phyloP scores from a whole-genome alignment of 1,140 invertebrate genomes.

The Pseudomyrmex dendroicus region DNA sequence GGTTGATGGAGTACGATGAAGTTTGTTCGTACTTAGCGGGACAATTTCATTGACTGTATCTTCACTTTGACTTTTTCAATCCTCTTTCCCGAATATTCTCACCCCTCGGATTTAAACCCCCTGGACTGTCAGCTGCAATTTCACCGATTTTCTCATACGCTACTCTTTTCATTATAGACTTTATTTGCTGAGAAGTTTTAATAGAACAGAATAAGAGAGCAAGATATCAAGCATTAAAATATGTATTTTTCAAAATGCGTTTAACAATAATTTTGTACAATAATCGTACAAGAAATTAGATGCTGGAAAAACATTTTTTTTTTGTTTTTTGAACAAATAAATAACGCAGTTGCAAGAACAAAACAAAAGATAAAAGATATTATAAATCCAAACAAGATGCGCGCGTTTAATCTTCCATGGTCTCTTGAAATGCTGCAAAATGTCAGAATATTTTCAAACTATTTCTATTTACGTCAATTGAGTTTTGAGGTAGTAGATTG shows the following conservation, averaged over 20 bases:
- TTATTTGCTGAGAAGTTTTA: constrained; percentile 35
- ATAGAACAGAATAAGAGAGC: constrained; percentile 42
- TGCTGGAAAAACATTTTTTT: not conserved
- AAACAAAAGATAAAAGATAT: not conserved
- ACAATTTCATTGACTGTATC: constrained; percentile 61
- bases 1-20: constrained; percentile 68
- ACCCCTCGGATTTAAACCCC: not conserved
- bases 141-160: constrained; percentile 46
- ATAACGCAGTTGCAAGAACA: not conserved
- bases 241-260: not conserved
- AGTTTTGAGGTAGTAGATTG: not conserved
- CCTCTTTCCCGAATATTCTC: constrained; percentile 30
- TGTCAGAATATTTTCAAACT: not conserved
- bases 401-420: no score
- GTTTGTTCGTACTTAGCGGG: constrained; percentile 64
- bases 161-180: constrained; percentile 57
- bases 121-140: constrained; percentile 24
- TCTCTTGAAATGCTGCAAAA: not conserved
- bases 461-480: not conserved
- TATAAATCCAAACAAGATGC: no score
- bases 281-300: not conserved
- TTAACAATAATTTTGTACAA: not conserved
- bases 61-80: constrained; percentile 37
- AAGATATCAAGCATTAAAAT: constrained; percentile 37
- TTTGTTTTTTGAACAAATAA: no score